phyloP scores from a whole-genome alignment of 2,797 vertebrate species.

The Luscinia luscinia region DNA sequence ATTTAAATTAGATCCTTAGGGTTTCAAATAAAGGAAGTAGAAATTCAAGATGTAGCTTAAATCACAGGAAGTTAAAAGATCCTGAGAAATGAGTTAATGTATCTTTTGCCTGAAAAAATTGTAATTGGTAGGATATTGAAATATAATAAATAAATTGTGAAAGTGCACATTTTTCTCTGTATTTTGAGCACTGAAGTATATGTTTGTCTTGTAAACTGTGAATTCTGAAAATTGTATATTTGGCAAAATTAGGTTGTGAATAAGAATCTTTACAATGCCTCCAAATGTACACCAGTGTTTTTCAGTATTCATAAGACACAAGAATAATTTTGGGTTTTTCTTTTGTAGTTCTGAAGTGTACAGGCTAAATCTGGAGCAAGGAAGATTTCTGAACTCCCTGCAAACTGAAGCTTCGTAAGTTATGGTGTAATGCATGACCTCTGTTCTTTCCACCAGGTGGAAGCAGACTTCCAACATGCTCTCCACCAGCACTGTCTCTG shows the following conservation, averaged over 20 bases:
- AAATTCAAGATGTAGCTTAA: neutral
- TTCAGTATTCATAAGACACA: neutral
- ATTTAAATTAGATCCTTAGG: neutral
- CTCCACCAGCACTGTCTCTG: neutral
- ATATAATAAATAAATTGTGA: neutral
- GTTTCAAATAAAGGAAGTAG: neutral
- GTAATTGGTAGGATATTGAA: neutral
- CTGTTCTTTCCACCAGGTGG: constrained; percentile 71
- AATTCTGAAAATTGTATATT: neutral
- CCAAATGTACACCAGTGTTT: neutral
- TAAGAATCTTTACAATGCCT: neutral
- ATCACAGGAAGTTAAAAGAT: neutral
- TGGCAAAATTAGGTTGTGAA: neutral
- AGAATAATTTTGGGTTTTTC: neutral
- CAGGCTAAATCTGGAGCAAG: constrained; percentile 94
- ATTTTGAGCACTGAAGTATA: neutral
- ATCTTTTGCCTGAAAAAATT: neutral
- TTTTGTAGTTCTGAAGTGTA: constrained; percentile 89
- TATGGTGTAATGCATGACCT: neutral
- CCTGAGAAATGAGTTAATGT: neutral
- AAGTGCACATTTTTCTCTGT: neutral
- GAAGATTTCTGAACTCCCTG: constrained; percentile 92
- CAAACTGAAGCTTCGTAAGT: constrained; percentile 94
- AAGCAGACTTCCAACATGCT: constrained; percentile 36
- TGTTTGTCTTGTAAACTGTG: neutral